phyloP scores from a whole-genome alignment of 1,140 invertebrate genomes.

The Listronotus oregonensis region DNA sequence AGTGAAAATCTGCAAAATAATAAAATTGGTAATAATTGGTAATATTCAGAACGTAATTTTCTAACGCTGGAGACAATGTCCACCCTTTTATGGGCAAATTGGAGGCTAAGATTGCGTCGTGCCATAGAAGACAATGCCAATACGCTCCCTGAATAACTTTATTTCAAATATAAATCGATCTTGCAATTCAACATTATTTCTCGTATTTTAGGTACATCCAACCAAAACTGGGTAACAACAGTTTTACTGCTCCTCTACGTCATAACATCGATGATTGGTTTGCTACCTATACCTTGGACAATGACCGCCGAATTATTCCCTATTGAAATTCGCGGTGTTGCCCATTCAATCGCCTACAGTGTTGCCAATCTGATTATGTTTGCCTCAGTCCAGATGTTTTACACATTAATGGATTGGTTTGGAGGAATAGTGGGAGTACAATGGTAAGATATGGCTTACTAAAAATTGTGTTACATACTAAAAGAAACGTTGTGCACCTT shows the following conservation, averaged over 20 bases:
- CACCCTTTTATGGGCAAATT: too few relatives aligned
- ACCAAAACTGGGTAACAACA: constrained; percentile 42
- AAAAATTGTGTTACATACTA: too few relatives aligned
- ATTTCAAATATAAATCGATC: too few relatives aligned
- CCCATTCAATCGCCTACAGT: constrained; percentile 54
- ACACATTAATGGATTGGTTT: constrained; percentile 47
- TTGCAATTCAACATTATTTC: background rate
- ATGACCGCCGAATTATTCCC: constrained; percentile 69
- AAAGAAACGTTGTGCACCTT: too few relatives aligned
- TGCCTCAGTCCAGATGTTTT: constrained; percentile 60
- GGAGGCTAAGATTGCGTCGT: too few relatives aligned
- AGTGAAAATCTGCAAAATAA: too few relatives aligned
- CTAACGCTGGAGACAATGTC: too few relatives aligned
- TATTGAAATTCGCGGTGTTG: constrained; percentile 63
- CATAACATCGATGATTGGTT: constrained; percentile 63
- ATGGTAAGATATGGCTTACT: constrained; percentile 42
- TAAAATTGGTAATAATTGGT: too few relatives aligned
- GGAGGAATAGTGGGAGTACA: constrained; percentile 42
- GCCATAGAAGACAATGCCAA: too few relatives aligned
- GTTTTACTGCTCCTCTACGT: constrained; percentile 51
- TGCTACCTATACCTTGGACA: constrained; percentile 67
- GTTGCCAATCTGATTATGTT: constrained; percentile 64
- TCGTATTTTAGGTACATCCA: constrained; percentile 26
- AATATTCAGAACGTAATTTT: too few relatives aligned
- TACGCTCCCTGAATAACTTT: too few relatives aligned